A percentile compares a stretch with the other conserved stretches of the same genome.
Conservation (phyloP, 2,113 vertebrate species). For the Python bivittatus region DNA sequence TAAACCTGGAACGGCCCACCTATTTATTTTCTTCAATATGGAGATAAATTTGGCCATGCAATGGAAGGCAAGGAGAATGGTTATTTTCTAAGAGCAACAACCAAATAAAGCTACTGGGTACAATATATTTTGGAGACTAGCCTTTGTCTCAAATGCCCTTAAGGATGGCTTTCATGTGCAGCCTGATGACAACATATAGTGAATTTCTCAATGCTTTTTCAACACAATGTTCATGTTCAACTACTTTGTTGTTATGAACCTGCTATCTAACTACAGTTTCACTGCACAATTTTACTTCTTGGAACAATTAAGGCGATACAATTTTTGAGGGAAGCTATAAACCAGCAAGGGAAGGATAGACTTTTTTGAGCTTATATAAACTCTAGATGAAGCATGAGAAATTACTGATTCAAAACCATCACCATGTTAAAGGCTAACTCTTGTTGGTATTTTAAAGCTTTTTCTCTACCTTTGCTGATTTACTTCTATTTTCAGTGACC, state of each 20-base stretch:
- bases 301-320: not conserved
- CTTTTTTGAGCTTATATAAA: not conserved
- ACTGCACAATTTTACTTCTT: not conserved
- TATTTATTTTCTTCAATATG: not conserved
- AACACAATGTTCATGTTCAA: not conserved
- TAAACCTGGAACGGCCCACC: not conserved
- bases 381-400: not conserved
- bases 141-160: not conserved
- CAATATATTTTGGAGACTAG: not conserved
- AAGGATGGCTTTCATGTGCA: not conserved
- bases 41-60: not conserved
- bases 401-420: not conserved
- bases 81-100: not conserved
- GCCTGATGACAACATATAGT: not conserved
- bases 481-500: not conserved
- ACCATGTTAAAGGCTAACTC: not conserved
- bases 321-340: not conserved
- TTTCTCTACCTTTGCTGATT: not conserved
- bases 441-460: not conserved
- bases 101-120: not conserved
- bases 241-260: not conserved
- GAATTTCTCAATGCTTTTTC: not conserved
- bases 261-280: not conserved
- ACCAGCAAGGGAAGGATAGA: not conserved
- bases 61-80: not conserved